Conservation (phyloP, 2,888 invertebrate species). For the Ceriagrion tenellum region DNA sequence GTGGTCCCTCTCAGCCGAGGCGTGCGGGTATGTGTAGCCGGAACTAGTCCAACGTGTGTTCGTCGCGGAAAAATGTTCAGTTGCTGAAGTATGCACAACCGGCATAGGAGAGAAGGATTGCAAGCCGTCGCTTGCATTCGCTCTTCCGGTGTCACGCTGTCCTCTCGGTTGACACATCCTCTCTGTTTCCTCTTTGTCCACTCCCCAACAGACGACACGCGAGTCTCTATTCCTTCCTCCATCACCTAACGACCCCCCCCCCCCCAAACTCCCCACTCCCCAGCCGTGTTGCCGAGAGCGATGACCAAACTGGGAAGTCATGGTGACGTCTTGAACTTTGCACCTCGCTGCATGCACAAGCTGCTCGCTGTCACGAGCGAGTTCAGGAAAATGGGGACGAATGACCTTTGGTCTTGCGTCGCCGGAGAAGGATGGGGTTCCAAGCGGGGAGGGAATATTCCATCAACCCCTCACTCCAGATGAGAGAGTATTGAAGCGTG, state of each 20-base stretch:
- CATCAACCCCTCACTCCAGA: not conserved
- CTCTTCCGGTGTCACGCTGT: not conserved
- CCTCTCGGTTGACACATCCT: not conserved
- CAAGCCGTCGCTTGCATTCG: not conserved
- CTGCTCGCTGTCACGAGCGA: not conserved
- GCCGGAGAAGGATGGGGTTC: not conserved
- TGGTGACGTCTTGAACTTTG: slow-evolving; percentile 23
- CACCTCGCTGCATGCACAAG: not conserved
- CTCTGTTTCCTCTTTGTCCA: not conserved
- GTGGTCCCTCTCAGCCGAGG: no score
- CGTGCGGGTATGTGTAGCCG: no score
- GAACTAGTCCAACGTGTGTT: no score
- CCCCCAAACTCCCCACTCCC: not conserved
- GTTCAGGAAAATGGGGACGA: not conserved
- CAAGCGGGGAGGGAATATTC: not conserved
- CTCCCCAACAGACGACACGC: not conserved
- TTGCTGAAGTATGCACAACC: not conserved
- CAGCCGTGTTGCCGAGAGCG: not conserved
- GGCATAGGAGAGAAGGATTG: not conserved
- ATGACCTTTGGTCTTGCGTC: slow-evolving; percentile 11
- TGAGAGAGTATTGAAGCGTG: not conserved
- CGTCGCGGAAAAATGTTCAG: not conserved
- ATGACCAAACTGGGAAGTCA: not conserved
- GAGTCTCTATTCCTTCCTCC: not conserved
- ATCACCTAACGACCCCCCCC: not conserved